Evolutionary conservation across 2,888 invertebrate species (phyloP).

Genomic region (Formica aserva): DNA sequence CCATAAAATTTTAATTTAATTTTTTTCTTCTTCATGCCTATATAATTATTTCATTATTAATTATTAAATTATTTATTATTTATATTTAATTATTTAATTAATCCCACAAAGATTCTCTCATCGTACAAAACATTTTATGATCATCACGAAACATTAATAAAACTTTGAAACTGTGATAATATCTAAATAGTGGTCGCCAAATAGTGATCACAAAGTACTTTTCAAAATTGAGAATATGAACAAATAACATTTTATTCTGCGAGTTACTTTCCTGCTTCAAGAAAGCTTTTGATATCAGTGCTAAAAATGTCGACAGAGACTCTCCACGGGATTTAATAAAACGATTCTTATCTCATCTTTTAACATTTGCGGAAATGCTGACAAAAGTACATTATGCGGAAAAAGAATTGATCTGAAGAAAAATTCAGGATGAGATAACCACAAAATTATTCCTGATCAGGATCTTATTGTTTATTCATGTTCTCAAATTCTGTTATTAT

Average conservation of each 20-base stretch:
- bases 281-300: background rate
- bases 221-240: background rate
- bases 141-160: background rate
- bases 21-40: background rate
- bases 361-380: background rate
- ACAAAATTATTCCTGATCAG: too few species aligned
- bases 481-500: too few species aligned
- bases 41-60: background rate
- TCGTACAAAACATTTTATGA: background rate
- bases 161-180: background rate
- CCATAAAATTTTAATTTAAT: constrained; percentile 8
- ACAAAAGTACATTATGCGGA: background rate
- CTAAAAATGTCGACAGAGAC: background rate
- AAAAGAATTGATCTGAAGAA: background rate
- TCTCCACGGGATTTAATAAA: background rate
- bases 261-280: background rate
- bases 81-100: background rate
- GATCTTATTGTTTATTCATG: too few species aligned
- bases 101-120: background rate
- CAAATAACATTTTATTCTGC: background rate
- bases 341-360: background rate
- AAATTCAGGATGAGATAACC: background rate
- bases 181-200: background rate
- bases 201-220: background rate
- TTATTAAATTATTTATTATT: background rate